A percentile compares a stretch with the other conserved stretches of the same genome.
Conservation (phyloP, 64 coral and sea anemone genomes). For the Montipora foliosa region DNA sequence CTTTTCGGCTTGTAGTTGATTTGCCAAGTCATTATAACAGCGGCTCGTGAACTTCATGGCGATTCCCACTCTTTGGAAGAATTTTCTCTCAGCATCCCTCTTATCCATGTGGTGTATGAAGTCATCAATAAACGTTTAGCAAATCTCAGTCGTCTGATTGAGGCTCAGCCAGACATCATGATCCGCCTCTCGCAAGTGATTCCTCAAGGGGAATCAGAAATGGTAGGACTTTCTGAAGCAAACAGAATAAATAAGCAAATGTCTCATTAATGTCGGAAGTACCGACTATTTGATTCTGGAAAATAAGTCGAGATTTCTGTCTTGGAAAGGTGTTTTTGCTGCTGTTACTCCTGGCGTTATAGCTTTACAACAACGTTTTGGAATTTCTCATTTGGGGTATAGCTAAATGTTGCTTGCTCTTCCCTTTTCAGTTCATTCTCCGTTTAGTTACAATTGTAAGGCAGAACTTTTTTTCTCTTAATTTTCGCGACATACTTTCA, state of each 20-base stretch:
- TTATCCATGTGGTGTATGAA: conserved; percentile 38
- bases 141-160: conserved; percentile 47
- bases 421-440: no score
- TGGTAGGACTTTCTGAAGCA: conserved; percentile 17
- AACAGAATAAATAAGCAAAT: background rate
- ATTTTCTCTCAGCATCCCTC: conserved; percentile 17
- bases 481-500: no score
- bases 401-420: no score
- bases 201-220: conserved; percentile 30
- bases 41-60: conserved; percentile 22
- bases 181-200: conserved; percentile 19
- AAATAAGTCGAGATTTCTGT: no score
- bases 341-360: no score
- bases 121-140: conserved; percentile 37
- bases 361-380: no score
- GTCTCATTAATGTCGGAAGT: no score
- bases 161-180: conserved; percentile 28
- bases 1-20: conserved; percentile 14
- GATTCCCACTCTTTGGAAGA: background rate
- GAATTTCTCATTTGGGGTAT: no score
- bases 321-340: no score
- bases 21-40: conserved; percentile 16
- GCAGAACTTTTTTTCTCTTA: no score
- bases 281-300: no score
- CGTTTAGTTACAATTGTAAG: no score